Conservation (phyloP, 2,888 invertebrate genomes). For the Andrena trimmerana region DNA sequence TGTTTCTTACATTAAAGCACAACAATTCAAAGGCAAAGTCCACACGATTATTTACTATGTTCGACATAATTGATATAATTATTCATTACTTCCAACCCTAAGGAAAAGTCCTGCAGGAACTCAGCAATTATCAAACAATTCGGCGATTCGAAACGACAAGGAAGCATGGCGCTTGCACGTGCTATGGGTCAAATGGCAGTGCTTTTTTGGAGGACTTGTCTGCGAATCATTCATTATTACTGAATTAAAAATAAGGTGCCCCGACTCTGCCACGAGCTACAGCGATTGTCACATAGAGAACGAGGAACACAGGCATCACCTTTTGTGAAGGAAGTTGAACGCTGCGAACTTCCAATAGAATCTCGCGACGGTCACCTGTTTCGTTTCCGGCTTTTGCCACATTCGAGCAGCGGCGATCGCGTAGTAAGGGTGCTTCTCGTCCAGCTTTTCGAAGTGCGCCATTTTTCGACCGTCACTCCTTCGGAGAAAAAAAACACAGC, state of each 20-base stretch:
- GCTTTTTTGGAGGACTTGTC: background rate
- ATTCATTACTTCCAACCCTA: background rate
- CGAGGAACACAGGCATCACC: slow-evolving; percentile 61
- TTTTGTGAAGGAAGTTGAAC: slow-evolving; percentile 79
- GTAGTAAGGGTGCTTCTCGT: slow-evolving; percentile 78
- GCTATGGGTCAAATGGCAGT: too few relatives aligned
- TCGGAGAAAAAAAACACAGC: slow-evolving; percentile 50
- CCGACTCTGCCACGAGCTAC: slow-evolving; percentile 4
- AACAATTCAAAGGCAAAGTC: background rate
- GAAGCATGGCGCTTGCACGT: too few relatives aligned
- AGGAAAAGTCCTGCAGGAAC: background rate
- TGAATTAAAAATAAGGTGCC: background rate
- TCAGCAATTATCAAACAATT: background rate
- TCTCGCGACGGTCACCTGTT: slow-evolving; percentile 75
- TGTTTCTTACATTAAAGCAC: too few relatives aligned
- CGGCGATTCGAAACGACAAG: too few relatives aligned
- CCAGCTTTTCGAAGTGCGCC: slow-evolving; percentile 76
- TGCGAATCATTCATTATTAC: background rate
- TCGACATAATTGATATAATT: background rate
- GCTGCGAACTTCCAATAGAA: slow-evolving; percentile 81
- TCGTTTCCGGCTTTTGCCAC: slow-evolving; percentile 77
- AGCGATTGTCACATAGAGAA: slow-evolving; percentile 18
- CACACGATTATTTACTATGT: background rate
- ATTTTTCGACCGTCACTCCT: slow-evolving; percentile 69
- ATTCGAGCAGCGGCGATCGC: slow-evolving; percentile 78